A percentile compares a stretch with the other conserved stretches of the same genome.
Evolutionary conservation across 2,888 invertebrate genomes (phyloP).

Genomic region (Imbricaverruca yamaguchii): DNA sequence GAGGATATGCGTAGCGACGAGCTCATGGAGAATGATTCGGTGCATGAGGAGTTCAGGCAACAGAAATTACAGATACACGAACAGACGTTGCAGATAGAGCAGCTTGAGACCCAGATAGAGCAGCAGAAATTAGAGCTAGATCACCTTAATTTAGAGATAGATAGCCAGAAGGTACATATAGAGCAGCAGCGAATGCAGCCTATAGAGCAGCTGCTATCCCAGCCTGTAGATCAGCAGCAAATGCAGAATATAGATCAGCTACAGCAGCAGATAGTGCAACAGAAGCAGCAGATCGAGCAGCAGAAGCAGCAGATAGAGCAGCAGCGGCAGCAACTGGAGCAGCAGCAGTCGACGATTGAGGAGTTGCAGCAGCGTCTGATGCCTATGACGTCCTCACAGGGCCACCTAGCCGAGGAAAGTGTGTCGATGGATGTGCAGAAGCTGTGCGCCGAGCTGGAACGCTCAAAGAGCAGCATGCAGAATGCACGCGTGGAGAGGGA

Average conservation of each 20-base stretch:
- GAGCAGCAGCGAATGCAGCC: constrained; percentile 28
- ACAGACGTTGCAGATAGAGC: too few relatives aligned
- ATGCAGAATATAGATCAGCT: constrained; percentile 31
- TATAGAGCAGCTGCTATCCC: too few relatives aligned
- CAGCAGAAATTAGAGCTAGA: too few relatives aligned
- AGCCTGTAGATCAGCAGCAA: too few relatives aligned
- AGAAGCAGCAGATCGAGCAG: constrained; percentile 2
- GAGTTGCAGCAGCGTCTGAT: constrained; percentile 40
- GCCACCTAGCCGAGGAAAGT: not conserved
- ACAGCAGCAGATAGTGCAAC: constrained; percentile 23
- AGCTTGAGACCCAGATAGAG: too few relatives aligned
- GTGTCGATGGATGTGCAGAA: not conserved
- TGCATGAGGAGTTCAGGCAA: too few relatives aligned
- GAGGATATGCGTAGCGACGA: too few relatives aligned
- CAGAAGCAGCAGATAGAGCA: not conserved
- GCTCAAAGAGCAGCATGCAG: constrained; percentile 53
- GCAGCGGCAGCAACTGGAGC: not conserved
- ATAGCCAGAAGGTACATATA: too few relatives aligned
- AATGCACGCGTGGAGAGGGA: constrained; percentile 74
- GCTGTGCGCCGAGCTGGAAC: constrained; percentile 5
- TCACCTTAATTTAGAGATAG: too few relatives aligned
- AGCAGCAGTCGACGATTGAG: constrained; percentile 39
- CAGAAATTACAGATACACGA: too few relatives aligned
- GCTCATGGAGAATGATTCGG: too few relatives aligned
- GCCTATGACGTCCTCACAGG: constrained; percentile 35